A percentile compares a stretch with the other conserved stretches of the same genome.
phyloP scores from a whole-genome alignment of 2,113 vertebrate species.

The Phalacrocorax carbo region DNA sequence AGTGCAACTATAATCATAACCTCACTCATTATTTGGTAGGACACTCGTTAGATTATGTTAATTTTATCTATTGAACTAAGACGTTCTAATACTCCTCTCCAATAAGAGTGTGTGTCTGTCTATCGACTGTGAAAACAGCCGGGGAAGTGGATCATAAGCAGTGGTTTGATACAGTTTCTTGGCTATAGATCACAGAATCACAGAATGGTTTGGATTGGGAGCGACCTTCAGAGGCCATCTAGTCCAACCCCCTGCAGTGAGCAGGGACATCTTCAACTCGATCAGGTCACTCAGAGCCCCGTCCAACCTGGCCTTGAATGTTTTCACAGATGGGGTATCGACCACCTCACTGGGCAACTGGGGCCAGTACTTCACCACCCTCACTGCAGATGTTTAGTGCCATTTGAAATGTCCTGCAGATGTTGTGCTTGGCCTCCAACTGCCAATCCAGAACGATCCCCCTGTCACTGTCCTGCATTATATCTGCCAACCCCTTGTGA shows the following conservation, averaged over 20 bases:
- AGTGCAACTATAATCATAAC: not conserved
- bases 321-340: not conserved
- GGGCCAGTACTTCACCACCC: not conserved
- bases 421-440: not conserved
- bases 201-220: not conserved
- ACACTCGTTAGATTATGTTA: not conserved
- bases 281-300: not conserved
- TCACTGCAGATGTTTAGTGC: not conserved
- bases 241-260: not conserved
- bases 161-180: not conserved
- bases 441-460: not conserved
- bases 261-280: not conserved
- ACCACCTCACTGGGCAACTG: not conserved
- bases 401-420: not conserved
- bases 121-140: not conserved
- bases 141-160: not conserved
- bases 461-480: not conserved
- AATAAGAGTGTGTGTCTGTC: not conserved
- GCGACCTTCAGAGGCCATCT: not conserved
- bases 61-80: not conserved
- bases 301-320: not conserved
- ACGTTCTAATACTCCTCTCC: not conserved
- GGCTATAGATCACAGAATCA: not conserved
- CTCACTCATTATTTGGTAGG: not conserved
- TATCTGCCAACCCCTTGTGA: not conserved